A percentile compares a stretch with the other conserved stretches of the same genome.
These are phyloP conservation scores for Lasioglossum calceatum DNA, from an alignment of 2,888 invertebrate genomes.

Conservation along the genomic window DNA sequence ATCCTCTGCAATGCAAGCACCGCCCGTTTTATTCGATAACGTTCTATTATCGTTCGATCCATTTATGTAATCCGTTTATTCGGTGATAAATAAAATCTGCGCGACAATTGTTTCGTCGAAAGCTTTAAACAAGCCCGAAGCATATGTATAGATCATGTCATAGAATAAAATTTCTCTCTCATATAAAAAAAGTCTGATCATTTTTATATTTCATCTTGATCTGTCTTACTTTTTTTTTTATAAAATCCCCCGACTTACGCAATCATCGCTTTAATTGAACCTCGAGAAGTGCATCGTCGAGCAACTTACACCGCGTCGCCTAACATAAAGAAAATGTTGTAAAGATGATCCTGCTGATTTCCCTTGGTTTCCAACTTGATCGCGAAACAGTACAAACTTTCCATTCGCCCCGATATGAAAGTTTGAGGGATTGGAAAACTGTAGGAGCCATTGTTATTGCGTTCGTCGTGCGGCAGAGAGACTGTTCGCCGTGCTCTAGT, in stretches of 20 bases:
- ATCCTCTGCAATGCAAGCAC: neutral
- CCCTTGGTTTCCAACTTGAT: neutral
- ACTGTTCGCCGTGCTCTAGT: neutral
- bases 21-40: neutral
- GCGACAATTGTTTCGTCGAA: neutral
- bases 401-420: neutral
- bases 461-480: neutral
- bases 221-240: too few relatives aligned
- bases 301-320: neutral
- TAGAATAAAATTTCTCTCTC: too few relatives aligned
- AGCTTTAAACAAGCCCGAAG: too few relatives aligned
- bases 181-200: too few relatives aligned
- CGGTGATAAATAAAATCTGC: neutral
- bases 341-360: neutral
- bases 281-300: neutral
- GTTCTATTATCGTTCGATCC: neutral
- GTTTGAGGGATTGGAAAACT: slow-evolving; percentile 12
- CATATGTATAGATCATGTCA: too few relatives aligned
- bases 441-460: neutral
- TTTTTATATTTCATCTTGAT: too few relatives aligned
- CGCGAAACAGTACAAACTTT: neutral
- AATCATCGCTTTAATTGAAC: neutral
- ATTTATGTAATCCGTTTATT: neutral
- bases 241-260: too few relatives aligned
- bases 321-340: neutral